These are phyloP conservation scores for Amaurobius ferox DNA, from an alignment of 2,888 invertebrate genomes.

Conservation along the genomic window DNA sequence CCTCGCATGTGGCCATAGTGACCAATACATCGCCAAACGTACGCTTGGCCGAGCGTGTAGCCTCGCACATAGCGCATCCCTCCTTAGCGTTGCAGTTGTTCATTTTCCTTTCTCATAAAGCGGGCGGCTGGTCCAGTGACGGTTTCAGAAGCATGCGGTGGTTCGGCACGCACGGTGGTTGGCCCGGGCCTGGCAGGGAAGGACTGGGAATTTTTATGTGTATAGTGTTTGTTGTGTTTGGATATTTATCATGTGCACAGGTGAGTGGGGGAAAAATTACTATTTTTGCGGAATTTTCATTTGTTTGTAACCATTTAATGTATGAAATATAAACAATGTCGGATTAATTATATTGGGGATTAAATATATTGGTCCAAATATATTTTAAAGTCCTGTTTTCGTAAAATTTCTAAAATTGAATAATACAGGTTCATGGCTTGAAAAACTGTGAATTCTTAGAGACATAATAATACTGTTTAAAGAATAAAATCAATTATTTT, in stretches of 20 bases:
- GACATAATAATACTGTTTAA: too few relatives aligned
- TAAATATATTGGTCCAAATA: too few relatives aligned
- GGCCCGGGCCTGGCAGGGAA: conserved; percentile 13
- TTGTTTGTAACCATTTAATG: too few relatives aligned
- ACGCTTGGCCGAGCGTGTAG: neutral
- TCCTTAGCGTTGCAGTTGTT: neutral
- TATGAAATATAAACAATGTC: too few relatives aligned
- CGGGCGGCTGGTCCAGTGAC: neutral
- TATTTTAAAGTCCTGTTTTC: too few relatives aligned
- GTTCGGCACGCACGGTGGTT: conserved; percentile 38
- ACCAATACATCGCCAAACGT: neutral
- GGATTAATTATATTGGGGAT: too few relatives aligned
- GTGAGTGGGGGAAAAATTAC: too few relatives aligned
- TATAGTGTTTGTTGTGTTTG: neutral
- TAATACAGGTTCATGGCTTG: too few relatives aligned
- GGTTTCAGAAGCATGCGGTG: conserved; percentile 61
- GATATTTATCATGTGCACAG: neutral
- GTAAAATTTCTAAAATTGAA: too few relatives aligned
- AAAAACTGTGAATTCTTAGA: too few relatives aligned
- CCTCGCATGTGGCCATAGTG: neutral
- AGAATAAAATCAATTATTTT: too few relatives aligned
- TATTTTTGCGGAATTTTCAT: too few relatives aligned
- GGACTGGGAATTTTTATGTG: neutral
- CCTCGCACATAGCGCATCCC: neutral
- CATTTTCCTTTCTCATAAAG: neutral